phyloP scores from a whole-genome alignment of 2,113 vertebrate genomes.

The Prolemur simus region DNA sequence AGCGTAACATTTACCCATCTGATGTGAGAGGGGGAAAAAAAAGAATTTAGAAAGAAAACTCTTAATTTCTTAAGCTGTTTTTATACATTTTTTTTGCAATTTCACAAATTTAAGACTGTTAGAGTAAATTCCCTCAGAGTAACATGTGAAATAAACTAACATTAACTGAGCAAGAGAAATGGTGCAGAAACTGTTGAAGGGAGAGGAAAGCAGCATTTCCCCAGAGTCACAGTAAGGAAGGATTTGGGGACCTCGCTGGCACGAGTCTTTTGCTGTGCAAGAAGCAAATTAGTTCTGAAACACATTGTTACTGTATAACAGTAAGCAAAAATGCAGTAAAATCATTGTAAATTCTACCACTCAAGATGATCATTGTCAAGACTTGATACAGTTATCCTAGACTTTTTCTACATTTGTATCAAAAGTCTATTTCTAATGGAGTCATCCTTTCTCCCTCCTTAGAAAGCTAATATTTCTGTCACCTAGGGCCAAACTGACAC shows the following conservation, averaged over 20 bases:
- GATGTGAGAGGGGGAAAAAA: no score
- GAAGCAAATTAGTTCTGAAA: not conserved
- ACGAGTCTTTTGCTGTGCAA: not conserved
- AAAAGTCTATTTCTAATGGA: not conserved
- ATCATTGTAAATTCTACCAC: not conserved
- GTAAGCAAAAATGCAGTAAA: not conserved
- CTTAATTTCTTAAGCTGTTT: not conserved
- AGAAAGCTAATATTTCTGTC: not conserved
- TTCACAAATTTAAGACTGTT: not conserved
- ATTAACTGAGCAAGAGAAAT: not conserved
- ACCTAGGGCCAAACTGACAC: not conserved
- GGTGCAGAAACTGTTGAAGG: not conserved
- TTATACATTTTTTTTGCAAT: not conserved
- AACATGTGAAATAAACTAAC: not conserved
- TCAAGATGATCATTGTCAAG: not conserved
- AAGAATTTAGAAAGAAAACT: not conserved
- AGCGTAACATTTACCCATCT: no score
- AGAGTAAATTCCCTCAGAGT: not conserved
- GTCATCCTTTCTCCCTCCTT: not conserved
- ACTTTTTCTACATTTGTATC: not conserved
- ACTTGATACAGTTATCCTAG: not conserved
- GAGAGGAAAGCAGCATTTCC: not conserved
- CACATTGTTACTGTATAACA: not conserved
- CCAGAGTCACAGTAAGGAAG: not conserved
- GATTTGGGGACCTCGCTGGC: not conserved